Base-by-base conservation (phyloP, 2,888 invertebrate genomes). In the Habrosyne pyritoides region DNA sequence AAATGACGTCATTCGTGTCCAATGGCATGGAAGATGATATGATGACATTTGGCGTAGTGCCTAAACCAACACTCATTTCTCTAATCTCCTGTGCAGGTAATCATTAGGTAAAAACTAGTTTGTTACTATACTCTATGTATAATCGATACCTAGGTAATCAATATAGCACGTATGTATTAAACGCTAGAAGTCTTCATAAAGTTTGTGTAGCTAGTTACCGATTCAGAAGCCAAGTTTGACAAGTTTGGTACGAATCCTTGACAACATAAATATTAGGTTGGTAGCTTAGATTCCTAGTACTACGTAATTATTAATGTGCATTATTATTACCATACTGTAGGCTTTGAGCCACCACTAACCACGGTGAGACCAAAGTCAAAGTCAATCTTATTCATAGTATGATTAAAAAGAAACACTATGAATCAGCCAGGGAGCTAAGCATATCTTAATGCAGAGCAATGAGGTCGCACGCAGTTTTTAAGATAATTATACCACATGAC, bases 201-300 rank as follows among this genome's bases (percentile, higher is more conserved):
- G 36, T 36, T 36, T 3, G 36, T 36, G 36, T 6, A 36, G 36
- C n/a, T 36, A 36, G n/a, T 36, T 36, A 36, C 36, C 5, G 36
- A 36, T 36, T 36, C 36, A 36, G 36, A 36, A 36, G 36, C 36
- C 14, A 36, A 14, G 12, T 36, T 53, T 61, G 54, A 63, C 59
- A 63, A 63, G 60, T 59, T 62, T 54, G 59, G 22, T 52, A 42
- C 60, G 54, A 63, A 62, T 36, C 60, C 63, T 59, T 60, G 58
- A 54, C 62, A 67, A 67, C 65, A 63, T 65, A 67, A 65, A 65
- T 67, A 67, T 65, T 62, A 63, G 62, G 63, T 65, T 67, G 48
- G 55, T 54, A 61, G 60, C 63, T 65, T 67, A 65, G 14, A 14
- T 36, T 36, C 30, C 5, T 36, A 14, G 36, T 36, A 36, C 0